Conservation (phyloP, 2,113 vertebrate genomes). For the Dipodomys ordii region DNA sequence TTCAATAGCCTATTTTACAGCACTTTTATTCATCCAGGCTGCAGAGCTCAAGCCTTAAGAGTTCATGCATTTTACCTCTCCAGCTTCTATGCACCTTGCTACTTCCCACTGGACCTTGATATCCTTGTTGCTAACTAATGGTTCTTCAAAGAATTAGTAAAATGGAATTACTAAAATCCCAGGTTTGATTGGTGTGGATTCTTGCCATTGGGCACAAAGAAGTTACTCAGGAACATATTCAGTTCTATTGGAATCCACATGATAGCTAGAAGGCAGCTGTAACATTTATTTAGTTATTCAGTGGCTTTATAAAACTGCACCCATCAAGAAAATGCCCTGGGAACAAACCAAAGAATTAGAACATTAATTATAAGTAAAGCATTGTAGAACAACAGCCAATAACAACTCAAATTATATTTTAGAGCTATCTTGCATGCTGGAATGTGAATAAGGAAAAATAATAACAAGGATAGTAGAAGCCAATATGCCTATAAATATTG, state of each 20-base stretch:
- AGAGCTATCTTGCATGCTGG: not conserved
- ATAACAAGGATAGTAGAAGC: not conserved
- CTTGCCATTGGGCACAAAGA: not conserved
- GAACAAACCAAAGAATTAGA: constrained; percentile 56
- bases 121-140: not conserved
- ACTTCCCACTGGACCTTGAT: not conserved
- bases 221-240: constrained; percentile 17
- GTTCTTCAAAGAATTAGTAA: constrained; percentile 7
- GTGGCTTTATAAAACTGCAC: constrained; percentile 56
- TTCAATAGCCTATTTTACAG: not conserved
- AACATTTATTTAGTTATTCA: constrained; percentile 46
- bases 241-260: not conserved
- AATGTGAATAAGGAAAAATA: not conserved
- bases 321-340: constrained; percentile 47
- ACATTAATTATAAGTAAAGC: constrained; percentile 64
- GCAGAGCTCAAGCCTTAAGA: not conserved
- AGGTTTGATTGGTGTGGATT: constrained; percentile 16
- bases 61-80: not conserved
- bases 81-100: not conserved
- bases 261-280: constrained; percentile 6
- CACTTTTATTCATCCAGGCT: not conserved
- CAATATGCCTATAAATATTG: not conserved
- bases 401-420: constrained; percentile 31
- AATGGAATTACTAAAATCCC: constrained; percentile 41
- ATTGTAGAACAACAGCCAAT: constrained; percentile 55